Base-by-base conservation (phyloP, 2,888 invertebrate genomes). In the Lymantria monacha region DNA sequence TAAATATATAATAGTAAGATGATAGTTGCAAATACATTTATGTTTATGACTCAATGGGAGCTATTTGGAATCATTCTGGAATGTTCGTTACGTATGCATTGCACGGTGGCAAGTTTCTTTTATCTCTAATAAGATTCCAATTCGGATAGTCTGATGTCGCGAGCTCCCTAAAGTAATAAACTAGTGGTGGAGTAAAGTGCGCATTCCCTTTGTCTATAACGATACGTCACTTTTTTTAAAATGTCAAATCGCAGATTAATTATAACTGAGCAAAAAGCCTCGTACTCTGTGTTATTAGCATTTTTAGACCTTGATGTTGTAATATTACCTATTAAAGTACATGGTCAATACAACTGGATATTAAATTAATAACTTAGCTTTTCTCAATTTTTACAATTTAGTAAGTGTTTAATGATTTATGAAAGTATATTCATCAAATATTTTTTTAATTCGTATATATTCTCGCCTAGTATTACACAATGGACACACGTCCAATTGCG, bases 91-190 rank as follows among this genome's bases (percentile, higher is more conserved):
- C 61, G 75, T 85, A 87, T 88, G 88, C 87, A 85, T 81, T 83
- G 82, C 80, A 72, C 74, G 80, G 71, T 72, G 69, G 76, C 68
- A 73, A 83, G 81, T 85, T 85, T 83, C 85, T 87, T 89, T 86
- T 88, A 89, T 89, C 89, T 87, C 75, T 85, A 89, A 87, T 87
- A 86, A 89, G 87, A 89, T 89, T 86, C 84, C 84, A 79, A 84
- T 85, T 84, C 80, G 74, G 71, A 77, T 77, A 69, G 76, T 70
- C 74, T 74, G 79, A 77, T 79, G 83, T 80, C 75, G 75, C 69
- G 69, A 68, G 71, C 78, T 85, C 89, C 89, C 87, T 84, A 81
- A 85, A 87, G 87, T 84, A 88, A 89, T 87, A 90, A 86, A 87
- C 81, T 81, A 83, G 76, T 76, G 70, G 80, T 70, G 60, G 80